Percentiles rank a stretch among this genome's conserved stretches.
Evolutionary conservation across 2,888 invertebrate genomes (phyloP).

Genomic region (Spodoptera exigua): DNA sequence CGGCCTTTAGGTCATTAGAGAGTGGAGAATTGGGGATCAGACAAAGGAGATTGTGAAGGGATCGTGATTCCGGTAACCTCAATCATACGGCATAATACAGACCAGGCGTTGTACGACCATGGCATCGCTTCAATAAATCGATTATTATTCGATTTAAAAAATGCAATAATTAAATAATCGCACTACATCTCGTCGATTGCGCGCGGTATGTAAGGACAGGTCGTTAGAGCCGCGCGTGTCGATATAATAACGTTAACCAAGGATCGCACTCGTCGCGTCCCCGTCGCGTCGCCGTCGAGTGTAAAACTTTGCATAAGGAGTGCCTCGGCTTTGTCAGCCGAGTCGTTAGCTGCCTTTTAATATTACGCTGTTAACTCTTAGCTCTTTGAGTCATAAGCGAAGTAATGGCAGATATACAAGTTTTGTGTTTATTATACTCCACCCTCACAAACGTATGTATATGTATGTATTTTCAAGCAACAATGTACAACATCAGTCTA

Average conservation of each 20-base stretch:
- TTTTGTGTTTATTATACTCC: neutral
- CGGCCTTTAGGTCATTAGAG: too few species aligned
- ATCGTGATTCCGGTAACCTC: too few species aligned
- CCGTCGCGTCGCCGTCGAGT: constrained; percentile 24
- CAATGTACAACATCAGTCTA: constrained; percentile 6
- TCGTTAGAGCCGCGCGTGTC: constrained; percentile 37
- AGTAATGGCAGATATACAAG: constrained; percentile 14
- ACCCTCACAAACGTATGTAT: too few species aligned
- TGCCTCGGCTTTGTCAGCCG: constrained; percentile 48
- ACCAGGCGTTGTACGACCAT: too few species aligned
- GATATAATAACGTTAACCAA: constrained; percentile 45
- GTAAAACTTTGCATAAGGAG: constrained; percentile 55
- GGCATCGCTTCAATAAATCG: too few species aligned
- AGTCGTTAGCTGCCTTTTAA: constrained; percentile 59
- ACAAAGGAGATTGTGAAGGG: too few species aligned
- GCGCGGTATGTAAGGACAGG: constrained; percentile 18
- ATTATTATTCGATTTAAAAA: too few species aligned
- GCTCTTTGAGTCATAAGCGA: constrained; percentile 29
- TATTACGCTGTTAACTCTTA: constrained; percentile 42
- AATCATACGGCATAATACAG: too few species aligned
- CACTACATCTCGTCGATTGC: constrained; percentile 39
- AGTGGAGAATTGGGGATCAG: too few species aligned
- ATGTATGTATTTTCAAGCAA: too few species aligned
- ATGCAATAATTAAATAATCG: constrained; percentile 8
- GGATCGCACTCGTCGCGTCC: constrained; percentile 36